Conservation (phyloP, 2,797 vertebrate genomes). For the Cirrhinus mrigala region DNA sequence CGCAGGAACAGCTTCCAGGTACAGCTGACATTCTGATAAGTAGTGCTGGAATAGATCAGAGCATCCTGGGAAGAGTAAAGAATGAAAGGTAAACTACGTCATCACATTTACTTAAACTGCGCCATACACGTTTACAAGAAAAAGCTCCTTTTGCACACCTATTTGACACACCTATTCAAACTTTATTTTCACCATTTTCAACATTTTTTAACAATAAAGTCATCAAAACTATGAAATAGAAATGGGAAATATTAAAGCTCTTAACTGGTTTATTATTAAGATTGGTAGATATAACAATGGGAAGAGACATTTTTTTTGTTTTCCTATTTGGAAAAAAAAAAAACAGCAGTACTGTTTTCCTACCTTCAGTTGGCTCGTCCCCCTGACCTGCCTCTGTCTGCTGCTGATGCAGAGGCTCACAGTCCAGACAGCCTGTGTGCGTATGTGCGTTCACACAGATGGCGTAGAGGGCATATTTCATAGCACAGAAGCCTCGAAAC, state of each 20-base stretch:
- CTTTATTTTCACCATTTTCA: not conserved
- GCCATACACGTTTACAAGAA: not conserved
- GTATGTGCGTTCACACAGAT: constrained; percentile 89
- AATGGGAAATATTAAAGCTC: not conserved
- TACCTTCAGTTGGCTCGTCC: constrained; percentile 69
- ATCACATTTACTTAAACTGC: not conserved
- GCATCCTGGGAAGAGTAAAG: constrained; percentile 73
- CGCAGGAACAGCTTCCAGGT: constrained; percentile 84
- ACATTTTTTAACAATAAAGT: not conserved
- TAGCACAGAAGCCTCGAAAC: constrained; percentile 92
- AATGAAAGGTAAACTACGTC: constrained; percentile 24
- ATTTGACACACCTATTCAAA: not conserved
- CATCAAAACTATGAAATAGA: not conserved
- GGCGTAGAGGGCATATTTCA: constrained; percentile 95
- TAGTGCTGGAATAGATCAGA: constrained; percentile 83
- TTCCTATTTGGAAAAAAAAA: not conserved
- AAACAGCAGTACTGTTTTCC: not conserved
- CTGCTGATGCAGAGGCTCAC: constrained; percentile 59
- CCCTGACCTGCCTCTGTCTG: constrained; percentile 63
- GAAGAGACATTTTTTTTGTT: not conserved
- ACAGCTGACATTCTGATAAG: constrained; percentile 89
- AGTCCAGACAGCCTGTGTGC: constrained; percentile 77
- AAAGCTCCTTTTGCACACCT: not conserved
- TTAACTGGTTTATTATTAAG: not conserved
- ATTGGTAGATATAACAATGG: not conserved